Base-by-base conservation (phyloP, 2,888 invertebrate species). In the Taphrorychus bicolor region DNA sequence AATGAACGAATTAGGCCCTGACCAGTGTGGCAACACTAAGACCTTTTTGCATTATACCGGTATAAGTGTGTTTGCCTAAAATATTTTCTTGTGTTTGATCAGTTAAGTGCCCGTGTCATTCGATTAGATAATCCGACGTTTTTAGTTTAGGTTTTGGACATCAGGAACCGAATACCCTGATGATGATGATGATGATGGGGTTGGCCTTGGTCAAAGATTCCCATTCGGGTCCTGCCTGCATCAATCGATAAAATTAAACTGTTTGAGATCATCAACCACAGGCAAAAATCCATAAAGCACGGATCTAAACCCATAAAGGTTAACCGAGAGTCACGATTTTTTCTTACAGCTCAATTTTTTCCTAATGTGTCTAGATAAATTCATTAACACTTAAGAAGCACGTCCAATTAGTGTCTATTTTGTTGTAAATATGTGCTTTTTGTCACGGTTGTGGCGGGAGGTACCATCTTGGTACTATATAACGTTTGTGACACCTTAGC, bases 261-360 rank as follows among this genome's bases (percentile, higher is more conserved):
- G 53, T 57, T 67, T 68, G 68, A 68, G 68, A 63, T 68, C 68
- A 68, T 62, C 67, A 58, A 32, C 54, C 59, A 56, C 49, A 42
- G 54, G 51, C 54, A 68, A 68, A 68, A 69, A 59, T 19, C 52
- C 64, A 68, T 68, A 63, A 40, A 51, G 54, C 63, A 51, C 68
- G 69, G 64, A 64, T 69, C 54, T 64, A 59, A 40, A 21, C 7
- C 42, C 48, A 56, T 58, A 64, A 69, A 69, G 69, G 69, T 69
- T 69, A 64, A 11, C 11, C 17, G 19, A 52, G 18, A 59, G 48
- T 69, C 69, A 69, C 69, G 69, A 69, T 69, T 59, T 64, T 66
- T 64, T 69, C 53, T 45, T 11, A n/a, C 48, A 57, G 14, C 59
- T 64, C 24, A 54, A 56, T 59, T 64, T 69, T 68, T 67, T 56